Evolutionary conservation across 2,888 invertebrate genomes (phyloP).

Genomic region (Rhagonycha lutea): DNA sequence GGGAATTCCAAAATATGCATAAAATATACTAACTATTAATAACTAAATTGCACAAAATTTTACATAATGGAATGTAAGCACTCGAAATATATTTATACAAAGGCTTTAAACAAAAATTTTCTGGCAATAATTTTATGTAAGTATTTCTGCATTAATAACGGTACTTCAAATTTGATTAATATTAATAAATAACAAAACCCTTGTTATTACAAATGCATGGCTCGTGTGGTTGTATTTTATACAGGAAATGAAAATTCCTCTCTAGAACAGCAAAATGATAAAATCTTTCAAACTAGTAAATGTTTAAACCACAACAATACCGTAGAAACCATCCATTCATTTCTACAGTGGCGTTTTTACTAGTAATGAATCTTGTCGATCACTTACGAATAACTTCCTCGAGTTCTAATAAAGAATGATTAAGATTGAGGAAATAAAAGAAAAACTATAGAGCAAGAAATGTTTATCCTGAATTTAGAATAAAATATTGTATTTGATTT

Average conservation of each 20-base stretch:
- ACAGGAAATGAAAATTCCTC: conserved; percentile 47
- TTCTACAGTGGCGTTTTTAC: conserved; percentile 12
- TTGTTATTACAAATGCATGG: conserved; percentile 39
- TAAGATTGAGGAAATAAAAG: conserved; percentile 27
- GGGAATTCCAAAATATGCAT: too few relatives aligned
- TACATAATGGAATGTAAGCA: too few relatives aligned
- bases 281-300: conserved; percentile 34
- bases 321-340: conserved; percentile 19
- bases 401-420: conserved; percentile 31
- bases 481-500: neutral
- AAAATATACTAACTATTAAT: too few relatives aligned
- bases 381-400: conserved; percentile 21
- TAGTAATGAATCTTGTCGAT: conserved; percentile 9
- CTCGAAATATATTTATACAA: too few relatives aligned
- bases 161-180: conserved; percentile 23
- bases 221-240: conserved; percentile 38
- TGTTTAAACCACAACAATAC: conserved; percentile 19
- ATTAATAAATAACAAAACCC: conserved; percentile 36
- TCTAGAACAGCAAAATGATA: conserved; percentile 39
- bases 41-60: too few relatives aligned
- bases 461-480: neutral
- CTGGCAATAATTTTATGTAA: neutral
- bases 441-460: conserved; percentile 16
- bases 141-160: conserved; percentile 36
- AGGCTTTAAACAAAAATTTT: neutral